Percentiles rank a stretch among this genome's conserved stretches.
Conservation (phyloP, 2,113 vertebrate species). For the Australoheros scitulus region DNA sequence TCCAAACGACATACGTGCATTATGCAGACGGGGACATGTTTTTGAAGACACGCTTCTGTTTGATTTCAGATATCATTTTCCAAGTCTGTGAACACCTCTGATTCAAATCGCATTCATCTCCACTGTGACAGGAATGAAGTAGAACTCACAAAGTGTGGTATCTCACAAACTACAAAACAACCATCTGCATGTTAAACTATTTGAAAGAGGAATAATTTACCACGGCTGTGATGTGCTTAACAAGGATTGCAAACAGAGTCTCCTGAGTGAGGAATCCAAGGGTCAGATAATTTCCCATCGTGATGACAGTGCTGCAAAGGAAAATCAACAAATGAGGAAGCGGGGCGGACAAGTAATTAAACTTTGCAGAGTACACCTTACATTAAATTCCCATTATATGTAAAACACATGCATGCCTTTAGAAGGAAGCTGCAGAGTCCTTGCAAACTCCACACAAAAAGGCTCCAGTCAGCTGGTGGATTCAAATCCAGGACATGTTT, state of each 20-base stretch:
- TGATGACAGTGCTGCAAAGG: background rate
- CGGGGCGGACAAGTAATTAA: background rate
- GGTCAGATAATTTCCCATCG: conserved; percentile 4
- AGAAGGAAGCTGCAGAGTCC: background rate
- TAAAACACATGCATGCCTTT: background rate
- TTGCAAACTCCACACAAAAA: background rate
- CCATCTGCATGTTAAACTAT: background rate
- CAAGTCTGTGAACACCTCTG: background rate
- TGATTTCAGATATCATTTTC: background rate
- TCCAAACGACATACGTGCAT: background rate
- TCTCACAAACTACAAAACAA: background rate
- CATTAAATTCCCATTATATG: background rate
- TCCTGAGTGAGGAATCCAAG: background rate
- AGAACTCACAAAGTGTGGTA: background rate
- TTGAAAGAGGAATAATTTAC: background rate
- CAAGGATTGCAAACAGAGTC: background rate
- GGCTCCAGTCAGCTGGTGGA: background rate
- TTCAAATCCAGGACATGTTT: background rate
- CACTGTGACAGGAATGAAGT: background rate
- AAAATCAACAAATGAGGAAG: background rate
- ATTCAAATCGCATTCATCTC: background rate
- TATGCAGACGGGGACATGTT: background rate
- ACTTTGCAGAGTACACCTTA: background rate
- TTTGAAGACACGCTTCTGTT: background rate
- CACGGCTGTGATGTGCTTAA: background rate